Evolutionary conservation across 2,113 vertebrate genomes (phyloP), one percentile per base, ranked within the genome.

Genomic region (Colossoma macropomum): DNA sequence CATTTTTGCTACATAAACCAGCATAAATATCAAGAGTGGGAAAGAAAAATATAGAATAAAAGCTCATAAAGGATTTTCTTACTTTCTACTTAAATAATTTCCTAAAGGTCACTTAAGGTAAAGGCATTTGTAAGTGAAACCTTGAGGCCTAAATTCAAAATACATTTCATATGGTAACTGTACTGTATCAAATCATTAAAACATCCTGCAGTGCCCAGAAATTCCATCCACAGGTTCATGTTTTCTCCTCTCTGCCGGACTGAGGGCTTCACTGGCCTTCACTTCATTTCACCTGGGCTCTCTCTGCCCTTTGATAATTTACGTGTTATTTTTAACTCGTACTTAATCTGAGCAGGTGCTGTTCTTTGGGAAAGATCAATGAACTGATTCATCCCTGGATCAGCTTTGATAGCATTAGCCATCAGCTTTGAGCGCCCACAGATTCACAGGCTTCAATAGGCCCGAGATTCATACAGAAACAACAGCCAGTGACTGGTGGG

Each of bases 301-400:
- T 75, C 48, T 66, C 50, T 75, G 71, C 59, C 59, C 59, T 81
- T 75, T 81, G 60, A 81, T 75, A 30, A 81, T 75, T 30, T 66
- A 34, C 5, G 66, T 41, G 69, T 71, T 83, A 68, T 83, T 83
- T 77, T 66, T 60, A 83, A 66, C 76, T 69, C 32, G 27, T 32
- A 16, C 52, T 63, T 60, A 45, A 56, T 76, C 63, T 28, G 74
- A 66, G 45, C 74, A 77, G 74, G 65, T 50, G 15, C 52, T 50
- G 63, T 70, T 34, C 54, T 68, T 45, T 25, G 11, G 74, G 30
- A 19, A 60, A 60, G 81, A 83, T 83, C 74, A 83, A 62, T 77
- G 81, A 28, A n/a, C 65, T 50, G 81, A 27, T 77, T 83, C 63
- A 77, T 83, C 34, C 28, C 74, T 38, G 38, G 38, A 41, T 71